Evolutionary conservation across 2,888 invertebrate genomes (phyloP).

Genomic region (Andrena bicolor): DNA sequence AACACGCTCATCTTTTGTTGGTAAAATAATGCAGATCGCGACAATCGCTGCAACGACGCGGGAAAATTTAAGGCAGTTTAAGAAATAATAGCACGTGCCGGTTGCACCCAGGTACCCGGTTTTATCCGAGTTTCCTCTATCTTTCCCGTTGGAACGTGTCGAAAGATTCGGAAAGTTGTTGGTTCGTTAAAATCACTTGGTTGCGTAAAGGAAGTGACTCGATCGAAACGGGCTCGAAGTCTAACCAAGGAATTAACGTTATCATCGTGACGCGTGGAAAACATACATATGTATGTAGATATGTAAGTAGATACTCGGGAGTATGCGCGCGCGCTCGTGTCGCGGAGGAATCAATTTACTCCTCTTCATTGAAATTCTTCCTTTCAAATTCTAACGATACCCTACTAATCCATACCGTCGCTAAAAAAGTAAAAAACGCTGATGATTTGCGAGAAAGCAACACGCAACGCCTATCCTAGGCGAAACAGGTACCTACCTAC

Average conservation of each 20-base stretch:
- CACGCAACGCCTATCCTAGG: too few species aligned
- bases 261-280: constrained; percentile 58
- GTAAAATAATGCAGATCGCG: too few species aligned
- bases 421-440: too few species aligned
- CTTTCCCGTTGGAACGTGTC: background rate
- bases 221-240: constrained; percentile 49
- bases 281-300: constrained; percentile 10
- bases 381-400: too few species aligned
- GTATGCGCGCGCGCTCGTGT: background rate
- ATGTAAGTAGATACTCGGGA: background rate
- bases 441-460: too few species aligned
- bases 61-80: too few species aligned
- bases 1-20: background rate
- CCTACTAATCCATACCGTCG: background rate
- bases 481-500: too few species aligned
- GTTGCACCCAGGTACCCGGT: too few species aligned
- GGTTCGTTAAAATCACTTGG: constrained; percentile 22
- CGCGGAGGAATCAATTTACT: background rate
- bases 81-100: too few species aligned
- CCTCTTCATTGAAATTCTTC: background rate
- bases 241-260: constrained; percentile 41
- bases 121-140: background rate
- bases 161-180: background rate
- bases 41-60: too few species aligned
- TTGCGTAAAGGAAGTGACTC: constrained; percentile 57